Base-by-base conservation (phyloP, 2,888 invertebrate species). In the Standfussiana lucernea region DNA sequence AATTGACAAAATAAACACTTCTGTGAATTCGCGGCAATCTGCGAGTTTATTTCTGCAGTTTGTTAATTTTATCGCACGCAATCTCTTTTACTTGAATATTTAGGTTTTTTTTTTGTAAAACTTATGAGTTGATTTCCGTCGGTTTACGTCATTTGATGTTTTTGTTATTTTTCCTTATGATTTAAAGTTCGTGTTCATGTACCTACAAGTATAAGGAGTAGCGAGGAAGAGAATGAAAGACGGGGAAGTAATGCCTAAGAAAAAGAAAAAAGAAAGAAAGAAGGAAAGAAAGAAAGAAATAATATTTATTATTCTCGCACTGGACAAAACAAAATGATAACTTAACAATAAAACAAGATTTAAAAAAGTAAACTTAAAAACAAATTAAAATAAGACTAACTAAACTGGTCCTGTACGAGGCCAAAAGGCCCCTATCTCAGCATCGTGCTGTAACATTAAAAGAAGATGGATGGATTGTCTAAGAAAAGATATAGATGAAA, bases 41-140 rank as follows among this genome's bases (percentile, higher is more conserved):
- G 89, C 84, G 84, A 80, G 85, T 88, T 89, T 87, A 84, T 84
- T 89, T 86, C 79, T 80, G 88, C 82, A 90, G 89, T 92, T 91
- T 90, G 89, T 82, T 79, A 87, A 83, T 70, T 79, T 84, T 84
- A 90, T 92, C 88, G 82, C 92, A 92, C 89, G 91, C 92, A 86
- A 92, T 89, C 78, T 85, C 56, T 88, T 87, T 68, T 53, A 53
- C 37, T 64, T 56, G 66, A n/a, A 75, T n/a, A n/a, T 75, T 82
- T 71, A 35, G 75, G 18, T 59, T 45, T 66, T 53, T 67, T 80
- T 80, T 84, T 84, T 82, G 15, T 82, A 15, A 15, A 28, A 45
- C 35, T 72, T 68, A 68, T 84, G 61, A 28, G 13, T 45, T 32
- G 18, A 53, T 75, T 82, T 75, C 53, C 69, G 72, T 70, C 64